phyloP scores from a whole-genome alignment of 2,113 vertebrate species.

The Heliornis fulica region DNA sequence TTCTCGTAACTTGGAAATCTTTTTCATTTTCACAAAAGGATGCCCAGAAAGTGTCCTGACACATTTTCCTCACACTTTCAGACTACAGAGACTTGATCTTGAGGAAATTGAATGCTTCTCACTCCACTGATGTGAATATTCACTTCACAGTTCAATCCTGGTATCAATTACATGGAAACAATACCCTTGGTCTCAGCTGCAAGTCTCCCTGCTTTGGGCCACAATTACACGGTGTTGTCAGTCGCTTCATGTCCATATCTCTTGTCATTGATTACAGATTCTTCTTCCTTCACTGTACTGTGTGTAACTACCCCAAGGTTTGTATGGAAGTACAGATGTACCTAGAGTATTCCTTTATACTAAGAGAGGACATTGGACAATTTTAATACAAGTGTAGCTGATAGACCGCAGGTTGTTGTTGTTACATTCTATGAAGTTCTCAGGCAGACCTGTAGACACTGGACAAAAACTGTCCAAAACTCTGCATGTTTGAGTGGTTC shows the following conservation, averaged over 20 bases:
- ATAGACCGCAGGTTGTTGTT: not conserved
- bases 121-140: not conserved
- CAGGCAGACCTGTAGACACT: not conserved
- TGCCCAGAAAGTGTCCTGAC: not conserved
- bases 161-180: not conserved
- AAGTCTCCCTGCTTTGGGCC: not conserved
- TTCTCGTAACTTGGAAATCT: not conserved
- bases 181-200: not conserved
- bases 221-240: not conserved
- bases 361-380: not conserved
- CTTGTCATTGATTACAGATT: not conserved
- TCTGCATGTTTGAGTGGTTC: not conserved
- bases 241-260: not conserved
- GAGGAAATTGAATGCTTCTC: not conserved
- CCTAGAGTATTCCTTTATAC: not conserved
- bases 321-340: not conserved
- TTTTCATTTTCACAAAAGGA: conserved; percentile 19
- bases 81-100: not conserved
- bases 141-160: not conserved
- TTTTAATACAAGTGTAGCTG: not conserved
- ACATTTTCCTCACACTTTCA: conserved; percentile 2
- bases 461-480: not conserved
- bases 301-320: not conserved
- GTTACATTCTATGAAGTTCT: not conserved
- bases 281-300: not conserved